Evolutionary conservation across 2,888 invertebrate genomes (phyloP).

Genomic region (Nysson spinosus): DNA sequence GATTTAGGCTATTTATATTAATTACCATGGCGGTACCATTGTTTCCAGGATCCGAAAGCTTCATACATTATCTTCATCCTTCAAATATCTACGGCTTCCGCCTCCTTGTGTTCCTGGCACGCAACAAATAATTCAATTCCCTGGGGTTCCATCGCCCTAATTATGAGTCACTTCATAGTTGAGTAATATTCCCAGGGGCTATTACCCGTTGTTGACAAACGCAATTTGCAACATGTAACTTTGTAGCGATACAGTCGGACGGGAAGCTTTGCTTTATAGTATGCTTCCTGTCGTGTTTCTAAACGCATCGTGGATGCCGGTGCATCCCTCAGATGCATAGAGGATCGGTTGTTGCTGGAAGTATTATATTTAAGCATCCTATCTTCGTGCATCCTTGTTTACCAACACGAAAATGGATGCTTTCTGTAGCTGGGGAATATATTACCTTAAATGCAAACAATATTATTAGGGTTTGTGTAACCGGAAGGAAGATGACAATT

Average conservation of each 20-base stretch:
- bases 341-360: slow-evolving; percentile 53
- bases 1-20: no score
- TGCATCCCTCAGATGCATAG: slow-evolving; percentile 20
- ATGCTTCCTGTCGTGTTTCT: slow-evolving; percentile 46
- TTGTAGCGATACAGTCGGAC: slow-evolving; percentile 54
- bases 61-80: background rate
- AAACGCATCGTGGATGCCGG: slow-evolving; percentile 40
- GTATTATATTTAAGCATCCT: slow-evolving; percentile 45
- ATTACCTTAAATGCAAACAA: slow-evolving; percentile 23
- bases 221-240: slow-evolving; percentile 74
- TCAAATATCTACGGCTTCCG: background rate
- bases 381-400: slow-evolving; percentile 36
- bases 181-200: slow-evolving; percentile 73
- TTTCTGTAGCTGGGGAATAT: background rate
- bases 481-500: no score
- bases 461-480: slow-evolving; percentile 37
- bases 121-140: slow-evolving; percentile 68
- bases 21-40: no score
- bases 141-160: slow-evolving; percentile 67
- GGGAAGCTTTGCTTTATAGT: slow-evolving; percentile 38
- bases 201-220: slow-evolving; percentile 76
- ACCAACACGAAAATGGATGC: slow-evolving; percentile 31
- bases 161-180: slow-evolving; percentile 72
- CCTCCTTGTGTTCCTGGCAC: slow-evolving; percentile 12
- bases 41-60: no score